phyloP scores from a whole-genome alignment of 2,888 invertebrate species.

The Amphipoea oculea region DNA sequence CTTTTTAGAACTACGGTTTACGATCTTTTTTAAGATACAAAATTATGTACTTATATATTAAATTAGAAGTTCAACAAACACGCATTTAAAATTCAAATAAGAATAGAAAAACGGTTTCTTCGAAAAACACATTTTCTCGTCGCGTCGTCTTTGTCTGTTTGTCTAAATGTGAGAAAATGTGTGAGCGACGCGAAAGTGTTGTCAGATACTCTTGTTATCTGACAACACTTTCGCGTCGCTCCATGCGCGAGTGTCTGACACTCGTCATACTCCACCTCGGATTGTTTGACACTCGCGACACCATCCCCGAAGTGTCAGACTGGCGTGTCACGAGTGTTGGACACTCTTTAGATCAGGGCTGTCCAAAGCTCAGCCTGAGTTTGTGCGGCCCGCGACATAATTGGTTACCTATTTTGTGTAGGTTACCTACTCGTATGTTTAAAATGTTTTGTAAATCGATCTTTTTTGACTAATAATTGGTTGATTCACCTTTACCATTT shows the following conservation, averaged over 20 bases:
- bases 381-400: too few relatives aligned
- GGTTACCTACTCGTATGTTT: too few relatives aligned
- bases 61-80: background rate
- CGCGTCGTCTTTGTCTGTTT: background rate
- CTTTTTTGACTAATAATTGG: too few relatives aligned
- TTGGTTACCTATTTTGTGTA: too few relatives aligned
- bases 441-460: too few relatives aligned
- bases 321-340: too few relatives aligned
- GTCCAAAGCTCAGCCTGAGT: too few relatives aligned
- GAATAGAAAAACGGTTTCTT: background rate
- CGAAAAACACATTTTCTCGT: background rate
- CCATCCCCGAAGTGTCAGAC: background rate
- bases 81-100: background rate
- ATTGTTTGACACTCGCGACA: background rate
- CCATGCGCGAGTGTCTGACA: background rate
- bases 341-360: too few relatives aligned
- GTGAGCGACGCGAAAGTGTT: too few relatives aligned
- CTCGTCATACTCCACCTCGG: background rate
- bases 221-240: background rate
- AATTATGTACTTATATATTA: background rate
- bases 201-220: too few relatives aligned
- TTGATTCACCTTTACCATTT: too few relatives aligned
- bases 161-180: too few relatives aligned
- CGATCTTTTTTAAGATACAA: slow-evolving; percentile 11
- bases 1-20: slow-evolving; percentile 11